phyloP scores from a whole-genome alignment of 2,797 vertebrate species.

The Premnoplex brunnescens region DNA sequence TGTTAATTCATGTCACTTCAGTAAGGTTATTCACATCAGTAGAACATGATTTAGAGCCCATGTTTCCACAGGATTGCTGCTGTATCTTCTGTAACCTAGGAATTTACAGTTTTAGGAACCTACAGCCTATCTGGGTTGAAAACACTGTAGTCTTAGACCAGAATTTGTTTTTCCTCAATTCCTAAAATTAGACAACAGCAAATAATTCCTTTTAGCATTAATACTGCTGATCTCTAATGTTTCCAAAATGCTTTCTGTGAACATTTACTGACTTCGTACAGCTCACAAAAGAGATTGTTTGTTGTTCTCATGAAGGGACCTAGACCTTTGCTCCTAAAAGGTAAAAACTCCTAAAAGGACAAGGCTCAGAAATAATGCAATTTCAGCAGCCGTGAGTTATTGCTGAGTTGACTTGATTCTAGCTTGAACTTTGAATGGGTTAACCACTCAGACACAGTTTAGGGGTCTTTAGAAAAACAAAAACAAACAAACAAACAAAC shows the following conservation, averaged over 20 bases:
- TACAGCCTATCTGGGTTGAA: background rate
- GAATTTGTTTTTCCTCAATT: background rate
- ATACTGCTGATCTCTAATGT: background rate
- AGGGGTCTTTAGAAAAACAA: background rate
- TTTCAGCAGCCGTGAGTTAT: background rate
- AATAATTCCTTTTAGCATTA: background rate
- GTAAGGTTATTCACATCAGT: background rate
- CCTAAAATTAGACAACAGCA: background rate
- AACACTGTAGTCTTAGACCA: background rate
- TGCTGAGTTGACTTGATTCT: background rate
- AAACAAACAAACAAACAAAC: background rate
- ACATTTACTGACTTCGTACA: background rate
- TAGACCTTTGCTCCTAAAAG: background rate
- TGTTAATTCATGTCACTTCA: background rate
- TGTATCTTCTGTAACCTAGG: background rate
- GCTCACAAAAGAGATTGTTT: background rate
- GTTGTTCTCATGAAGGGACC: background rate
- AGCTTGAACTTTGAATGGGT: background rate
- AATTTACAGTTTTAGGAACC: background rate
- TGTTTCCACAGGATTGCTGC: background rate
- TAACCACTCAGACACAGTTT: background rate
- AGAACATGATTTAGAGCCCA: background rate
- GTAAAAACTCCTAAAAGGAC: background rate
- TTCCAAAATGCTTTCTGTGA: background rate
- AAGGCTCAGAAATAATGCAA: background rate